Evolutionary conservation across 2,113 vertebrate genomes (phyloP).

Genomic region (Pongo abelii): DNA sequence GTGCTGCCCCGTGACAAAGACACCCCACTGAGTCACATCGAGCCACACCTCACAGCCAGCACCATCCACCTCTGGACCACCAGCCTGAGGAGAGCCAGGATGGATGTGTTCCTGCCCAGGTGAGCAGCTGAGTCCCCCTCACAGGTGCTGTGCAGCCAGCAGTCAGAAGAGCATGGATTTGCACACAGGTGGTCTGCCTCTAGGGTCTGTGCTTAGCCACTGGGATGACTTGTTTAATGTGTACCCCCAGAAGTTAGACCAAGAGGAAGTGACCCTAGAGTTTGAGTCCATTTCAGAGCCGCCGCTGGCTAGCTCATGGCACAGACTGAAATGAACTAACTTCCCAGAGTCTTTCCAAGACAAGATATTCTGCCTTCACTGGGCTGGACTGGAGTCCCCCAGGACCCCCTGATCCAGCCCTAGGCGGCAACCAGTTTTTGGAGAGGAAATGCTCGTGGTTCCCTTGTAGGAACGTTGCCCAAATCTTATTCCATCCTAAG

Average conservation of each 20-base stretch:
- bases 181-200: not conserved
- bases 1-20: slow-evolving; percentile 88
- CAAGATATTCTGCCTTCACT: not conserved
- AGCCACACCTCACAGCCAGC: slow-evolving; percentile 87
- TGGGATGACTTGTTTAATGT: not conserved
- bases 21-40: slow-evolving; percentile 83
- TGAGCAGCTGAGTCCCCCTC: slow-evolving; percentile 56
- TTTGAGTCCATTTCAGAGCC: not conserved
- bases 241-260: not conserved
- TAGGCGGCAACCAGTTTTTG: not conserved
- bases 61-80: slow-evolving; percentile 86
- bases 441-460: not conserved
- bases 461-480: not conserved
- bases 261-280: not conserved
- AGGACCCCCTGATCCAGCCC: not conserved
- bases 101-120: slow-evolving; percentile 94
- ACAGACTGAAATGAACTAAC: not conserved
- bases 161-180: not conserved
- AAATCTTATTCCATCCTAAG: not conserved
- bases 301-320: not conserved
- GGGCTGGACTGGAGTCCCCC: not conserved
- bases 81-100: slow-evolving; percentile 87
- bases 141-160: not conserved
- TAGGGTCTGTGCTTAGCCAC: not conserved
- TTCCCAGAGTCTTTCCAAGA: not conserved